Evolutionary conservation across 2,888 invertebrate genomes (phyloP), one percentile per base, ranked within the genome.

Genomic region (Ptilodon capucinus): DNA sequence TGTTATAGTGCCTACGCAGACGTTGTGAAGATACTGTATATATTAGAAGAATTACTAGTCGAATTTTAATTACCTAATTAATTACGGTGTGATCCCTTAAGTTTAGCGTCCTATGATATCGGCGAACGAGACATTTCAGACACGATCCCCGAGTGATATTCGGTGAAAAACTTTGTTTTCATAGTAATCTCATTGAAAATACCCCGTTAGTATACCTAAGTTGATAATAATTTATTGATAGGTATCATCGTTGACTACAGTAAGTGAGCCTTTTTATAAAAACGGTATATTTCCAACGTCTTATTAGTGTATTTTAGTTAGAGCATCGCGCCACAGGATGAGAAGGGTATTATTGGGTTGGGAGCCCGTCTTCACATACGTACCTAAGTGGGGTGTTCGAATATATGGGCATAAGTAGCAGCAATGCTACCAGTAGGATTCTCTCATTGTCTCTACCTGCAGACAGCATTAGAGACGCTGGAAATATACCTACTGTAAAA

Each of bases 41-140:
- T 85, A 86, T 78, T 83, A 86, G 81, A 75, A 65, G 76, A 79
- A 76, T 71, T 83, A 84, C 82, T 86, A 86, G 84, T 82, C 85
- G 69, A 74, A 71, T 76, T 72, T 71, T 72, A 71, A 72, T 44
- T 54, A n/a, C n/a, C n/a, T n/a, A 35, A 30, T 17, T 32, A 9
- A 55, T 44, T 53, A 59, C 35, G 13, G 67, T 57, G 60, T 68
- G 68, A 55, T 53, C 61, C 55, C 60, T 50, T 57, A 51, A 54
- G 47, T 52, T 51, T 48, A 51, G 40, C 46, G 9, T 50, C 40
- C 13, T 50, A 52, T 16, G 25, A 40, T 6, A 53, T 51, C 42
- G 38, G 51, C 42, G 36, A 50, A 49, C 39, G 42, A 53, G 41
- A 53, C 44, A 47, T 56, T 61, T 57, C 40, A 40, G 57, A 17